Percentiles rank a stretch among this genome's conserved stretches.
These are phyloP conservation scores for Microtus pennsylvanicus DNA, from an alignment of 2,113 vertebrate species.

Conservation along the genomic window DNA sequence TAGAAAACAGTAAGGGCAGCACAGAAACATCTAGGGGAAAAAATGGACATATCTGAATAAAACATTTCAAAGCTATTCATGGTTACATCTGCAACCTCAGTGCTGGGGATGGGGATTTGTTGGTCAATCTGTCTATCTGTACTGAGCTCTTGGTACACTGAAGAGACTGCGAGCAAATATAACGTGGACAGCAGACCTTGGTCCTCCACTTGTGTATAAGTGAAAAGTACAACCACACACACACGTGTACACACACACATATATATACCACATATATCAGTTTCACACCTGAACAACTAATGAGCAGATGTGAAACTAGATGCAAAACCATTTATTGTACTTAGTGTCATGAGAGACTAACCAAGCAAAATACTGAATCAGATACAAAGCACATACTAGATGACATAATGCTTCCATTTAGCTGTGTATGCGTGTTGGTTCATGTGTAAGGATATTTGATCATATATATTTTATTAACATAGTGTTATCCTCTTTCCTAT, in stretches of 20 bases:
- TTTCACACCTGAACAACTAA: not conserved
- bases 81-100: not conserved
- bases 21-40: not conserved
- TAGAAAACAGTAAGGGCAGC: not conserved
- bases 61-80: not conserved
- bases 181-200: not conserved
- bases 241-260: not conserved
- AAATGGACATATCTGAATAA: not conserved
- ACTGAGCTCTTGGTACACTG: not conserved
- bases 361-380: not conserved
- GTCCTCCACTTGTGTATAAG: not conserved
- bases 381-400: not conserved
- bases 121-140: not conserved
- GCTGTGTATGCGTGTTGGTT: not conserved
- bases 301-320: not conserved
- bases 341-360: not conserved
- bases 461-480: not conserved
- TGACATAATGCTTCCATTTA: not conserved
- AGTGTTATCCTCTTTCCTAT: not conserved
- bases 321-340: not conserved
- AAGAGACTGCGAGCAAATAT: not conserved
- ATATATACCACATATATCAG: not conserved
- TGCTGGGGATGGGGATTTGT: not conserved
- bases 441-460: not conserved
- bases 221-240: not conserved